Conservation (phyloP, 2,888 invertebrate genomes). For the Geotrupes spiniger region DNA sequence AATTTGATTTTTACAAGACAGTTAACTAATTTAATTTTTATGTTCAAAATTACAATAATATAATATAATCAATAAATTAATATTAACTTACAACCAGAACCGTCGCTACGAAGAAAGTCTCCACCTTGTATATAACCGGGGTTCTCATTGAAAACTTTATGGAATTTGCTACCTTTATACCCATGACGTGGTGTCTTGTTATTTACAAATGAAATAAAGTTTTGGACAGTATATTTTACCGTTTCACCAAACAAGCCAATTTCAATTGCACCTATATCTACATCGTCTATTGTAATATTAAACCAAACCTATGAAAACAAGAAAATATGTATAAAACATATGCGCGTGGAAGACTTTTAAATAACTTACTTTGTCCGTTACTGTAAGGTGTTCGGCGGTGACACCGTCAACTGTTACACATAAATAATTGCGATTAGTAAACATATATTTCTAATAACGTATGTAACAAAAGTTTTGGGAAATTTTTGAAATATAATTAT, state of each 20-base stretch:
- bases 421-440: too few relatives aligned
- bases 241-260: slow-evolving; percentile 94
- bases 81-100: slow-evolving; percentile 72
- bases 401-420: too few relatives aligned
- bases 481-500: too few relatives aligned
- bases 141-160: slow-evolving; percentile 84
- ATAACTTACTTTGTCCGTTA: too few relatives aligned
- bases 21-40: background rate
- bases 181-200: slow-evolving; percentile 74
- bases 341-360: too few relatives aligned
- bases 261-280: slow-evolving; percentile 64
- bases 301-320: slow-evolving; percentile 74
- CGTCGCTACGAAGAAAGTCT: slow-evolving; percentile 92
- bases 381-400: too few relatives aligned
- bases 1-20: too few relatives aligned
- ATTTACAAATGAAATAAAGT: slow-evolving; percentile 79
- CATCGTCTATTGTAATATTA: slow-evolving; percentile 76
- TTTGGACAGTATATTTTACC: slow-evolving; percentile 84
- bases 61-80: background rate
- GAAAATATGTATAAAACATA: too few relatives aligned
- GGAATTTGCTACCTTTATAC: slow-evolving; percentile 80
- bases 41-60: background rate
- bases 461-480: too few relatives aligned
- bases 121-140: slow-evolving; percentile 98
- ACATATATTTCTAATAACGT: too few relatives aligned